These are phyloP conservation scores for Hylaeus anthracinus DNA, from an alignment of 1,140 invertebrate genomes.

Conservation along the genomic window DNA sequence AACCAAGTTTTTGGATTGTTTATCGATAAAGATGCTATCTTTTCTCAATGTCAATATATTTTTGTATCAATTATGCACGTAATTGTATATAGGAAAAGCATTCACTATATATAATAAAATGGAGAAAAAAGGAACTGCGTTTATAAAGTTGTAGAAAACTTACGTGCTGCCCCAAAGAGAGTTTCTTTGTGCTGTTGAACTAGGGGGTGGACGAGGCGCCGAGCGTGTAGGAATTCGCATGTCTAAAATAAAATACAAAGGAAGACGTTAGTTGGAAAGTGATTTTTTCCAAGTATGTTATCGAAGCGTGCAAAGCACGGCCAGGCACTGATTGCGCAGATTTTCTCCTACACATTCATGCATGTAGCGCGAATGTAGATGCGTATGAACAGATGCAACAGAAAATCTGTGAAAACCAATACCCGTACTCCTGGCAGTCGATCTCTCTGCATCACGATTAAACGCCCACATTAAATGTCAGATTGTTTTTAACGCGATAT, in stretches of 20 bases:
- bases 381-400: slow-evolving; percentile 14
- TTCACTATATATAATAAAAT: not conserved
- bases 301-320: slow-evolving; percentile 43
- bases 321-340: slow-evolving; percentile 65
- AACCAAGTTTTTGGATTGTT: too few species aligned
- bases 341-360: slow-evolving; percentile 23
- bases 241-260: slow-evolving; percentile 65
- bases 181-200: slow-evolving; percentile 57
- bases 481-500: not conserved
- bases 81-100: not conserved
- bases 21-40: too few species aligned
- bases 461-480: slow-evolving; percentile 27
- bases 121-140: not conserved
- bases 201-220: slow-evolving; percentile 74
- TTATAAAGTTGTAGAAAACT: slow-evolving; percentile 33
- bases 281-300: slow-evolving; percentile 9
- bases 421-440: not conserved
- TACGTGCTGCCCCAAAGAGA: slow-evolving; percentile 72
- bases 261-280: slow-evolving; percentile 1
- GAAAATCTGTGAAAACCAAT: slow-evolving; percentile 3
- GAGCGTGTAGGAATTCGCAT: slow-evolving; percentile 76
- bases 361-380: slow-evolving; percentile 19
- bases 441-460: slow-evolving; percentile 7
- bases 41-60: too few species aligned
- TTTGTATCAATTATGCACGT: too few species aligned